A percentile compares a stretch with the other conserved stretches of the same genome.
Evolutionary conservation across 1,140 invertebrate genomes (phyloP).

Genomic region (Vollenhovia emeryi): DNA sequence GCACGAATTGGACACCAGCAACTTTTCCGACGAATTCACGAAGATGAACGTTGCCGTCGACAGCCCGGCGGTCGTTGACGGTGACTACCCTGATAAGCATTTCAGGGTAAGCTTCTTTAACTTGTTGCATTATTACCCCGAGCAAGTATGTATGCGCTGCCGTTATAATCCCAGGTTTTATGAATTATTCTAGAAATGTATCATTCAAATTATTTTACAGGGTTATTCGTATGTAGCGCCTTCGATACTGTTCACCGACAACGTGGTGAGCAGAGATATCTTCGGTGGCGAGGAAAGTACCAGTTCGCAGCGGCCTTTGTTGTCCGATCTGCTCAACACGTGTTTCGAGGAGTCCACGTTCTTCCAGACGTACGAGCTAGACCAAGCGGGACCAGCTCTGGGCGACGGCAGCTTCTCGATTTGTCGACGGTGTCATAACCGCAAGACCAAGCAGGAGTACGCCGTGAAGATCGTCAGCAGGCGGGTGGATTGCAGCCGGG

Average conservation of each 20-base stretch:
- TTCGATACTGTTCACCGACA: slow-evolving; percentile 95
- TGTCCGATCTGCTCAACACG: slow-evolving; percentile 67
- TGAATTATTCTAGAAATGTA: neutral
- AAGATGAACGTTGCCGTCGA: slow-evolving; percentile 94
- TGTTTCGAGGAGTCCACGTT: slow-evolving; percentile 92
- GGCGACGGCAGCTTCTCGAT: slow-evolving; percentile 97
- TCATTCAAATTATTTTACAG: slow-evolving; percentile 81
- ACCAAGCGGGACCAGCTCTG: slow-evolving; percentile 88
- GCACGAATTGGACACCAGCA: slow-evolving; percentile 96
- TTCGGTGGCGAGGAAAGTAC: slow-evolving; percentile 76
- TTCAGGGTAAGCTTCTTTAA: slow-evolving; percentile 89
- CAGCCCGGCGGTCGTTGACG: slow-evolving; percentile 95
- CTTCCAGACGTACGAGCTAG: slow-evolving; percentile 94
- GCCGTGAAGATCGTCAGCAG: slow-evolving; percentile 96
- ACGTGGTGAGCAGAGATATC: slow-evolving; percentile 92
- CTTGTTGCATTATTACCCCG: neutral
- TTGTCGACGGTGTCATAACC: slow-evolving; percentile 93
- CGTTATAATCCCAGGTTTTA: neutral
- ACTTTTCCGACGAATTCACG: slow-evolving; percentile 98
- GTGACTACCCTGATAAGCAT: slow-evolving; percentile 92
- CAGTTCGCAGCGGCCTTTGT: slow-evolving; percentile 57
- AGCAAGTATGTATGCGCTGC: neutral
- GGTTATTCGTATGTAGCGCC: slow-evolving; percentile 98
- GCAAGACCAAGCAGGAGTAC: slow-evolving; percentile 90
- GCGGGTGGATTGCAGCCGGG: slow-evolving; percentile 91